Percentiles rank a stretch among this genome's conserved stretches.
Evolutionary conservation across 2,888 invertebrate genomes (phyloP).

Genomic region (Cephus pygmeus): DNA sequence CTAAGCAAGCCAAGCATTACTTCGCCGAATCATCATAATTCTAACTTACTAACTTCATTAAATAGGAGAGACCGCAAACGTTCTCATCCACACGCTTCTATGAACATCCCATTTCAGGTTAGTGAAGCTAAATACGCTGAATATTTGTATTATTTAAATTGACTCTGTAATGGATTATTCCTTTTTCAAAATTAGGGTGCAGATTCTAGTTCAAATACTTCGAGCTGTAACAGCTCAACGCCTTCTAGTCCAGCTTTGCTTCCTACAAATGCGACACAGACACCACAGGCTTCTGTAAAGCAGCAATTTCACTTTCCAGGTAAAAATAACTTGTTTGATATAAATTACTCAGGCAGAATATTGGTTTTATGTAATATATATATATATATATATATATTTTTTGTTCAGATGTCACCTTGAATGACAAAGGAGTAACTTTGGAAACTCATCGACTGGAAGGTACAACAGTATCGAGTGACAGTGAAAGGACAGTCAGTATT

Average conservation of each 20-base stretch:
- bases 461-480: slow-evolving; percentile 73
- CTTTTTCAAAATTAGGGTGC: slow-evolving; percentile 68
- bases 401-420: slow-evolving; percentile 52
- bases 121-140: slow-evolving; percentile 31
- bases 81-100: slow-evolving; percentile 70
- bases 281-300: slow-evolving; percentile 67
- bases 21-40: slow-evolving; percentile 63
- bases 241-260: slow-evolving; percentile 92
- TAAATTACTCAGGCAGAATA: background rate
- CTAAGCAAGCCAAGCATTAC: slow-evolving; percentile 64
- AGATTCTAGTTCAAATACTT: slow-evolving; percentile 93
- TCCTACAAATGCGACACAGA: slow-evolving; percentile 67
- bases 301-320: slow-evolving; percentile 86
- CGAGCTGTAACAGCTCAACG: slow-evolving; percentile 96
- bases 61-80: slow-evolving; percentile 68
- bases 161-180: background rate
- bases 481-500: slow-evolving; percentile 78
- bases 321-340: slow-evolving; percentile 48
- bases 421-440: slow-evolving; percentile 68
- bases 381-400: background rate
- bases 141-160: background rate
- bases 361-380: background rate
- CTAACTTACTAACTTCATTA: slow-evolving; percentile 57
- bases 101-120: slow-evolving; percentile 72
- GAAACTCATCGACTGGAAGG: slow-evolving; percentile 71